phyloP scores from a whole-genome alignment of 2,888 invertebrate species.

The Nesidiocoris tenuis region DNA sequence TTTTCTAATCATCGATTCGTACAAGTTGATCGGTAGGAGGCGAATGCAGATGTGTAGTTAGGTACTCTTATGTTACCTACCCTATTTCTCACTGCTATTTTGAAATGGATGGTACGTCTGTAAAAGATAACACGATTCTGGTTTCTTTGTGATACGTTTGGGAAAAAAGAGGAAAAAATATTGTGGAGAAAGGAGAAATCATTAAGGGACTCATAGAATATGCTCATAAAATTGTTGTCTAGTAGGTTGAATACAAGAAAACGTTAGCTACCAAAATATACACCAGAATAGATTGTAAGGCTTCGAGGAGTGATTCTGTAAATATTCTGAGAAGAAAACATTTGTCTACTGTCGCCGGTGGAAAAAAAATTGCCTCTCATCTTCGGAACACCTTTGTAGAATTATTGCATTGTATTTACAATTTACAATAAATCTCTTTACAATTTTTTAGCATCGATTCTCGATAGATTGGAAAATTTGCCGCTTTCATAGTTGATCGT shows the following conservation, averaged over 20 bases:
- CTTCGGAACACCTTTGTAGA: constrained; percentile 38
- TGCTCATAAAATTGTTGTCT: constrained; percentile 40
- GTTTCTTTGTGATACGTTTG: constrained; percentile 17
- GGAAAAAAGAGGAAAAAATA: constrained; percentile 1
- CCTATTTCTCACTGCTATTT: neutral
- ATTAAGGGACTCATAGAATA: constrained; percentile 35
- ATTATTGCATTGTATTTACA: constrained; percentile 20
- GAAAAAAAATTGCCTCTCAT: constrained; percentile 3
- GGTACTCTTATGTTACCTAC: neutral
- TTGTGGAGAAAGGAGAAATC: neutral
- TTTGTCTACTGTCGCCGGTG: constrained; percentile 17
- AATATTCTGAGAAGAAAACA: constrained; percentile 6
- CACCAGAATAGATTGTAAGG: constrained; percentile 40
- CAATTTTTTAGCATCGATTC: neutral
- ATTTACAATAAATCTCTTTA: no score
- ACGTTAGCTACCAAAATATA: constrained; percentile 35
- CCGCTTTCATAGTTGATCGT: neutral
- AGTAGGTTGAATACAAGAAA: constrained; percentile 30
- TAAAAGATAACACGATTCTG: constrained; percentile 4
- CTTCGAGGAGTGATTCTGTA: constrained; percentile 41
- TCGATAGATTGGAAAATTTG: neutral
- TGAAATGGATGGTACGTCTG: neutral
- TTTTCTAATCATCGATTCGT: constrained; percentile 25
- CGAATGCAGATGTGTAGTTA: neutral
- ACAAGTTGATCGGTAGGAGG: neutral